Evolutionary conservation across 1,140 invertebrate genomes (phyloP), one percentile per base, ranked within the genome.

Genomic region (Liolophura sinensis): DNA sequence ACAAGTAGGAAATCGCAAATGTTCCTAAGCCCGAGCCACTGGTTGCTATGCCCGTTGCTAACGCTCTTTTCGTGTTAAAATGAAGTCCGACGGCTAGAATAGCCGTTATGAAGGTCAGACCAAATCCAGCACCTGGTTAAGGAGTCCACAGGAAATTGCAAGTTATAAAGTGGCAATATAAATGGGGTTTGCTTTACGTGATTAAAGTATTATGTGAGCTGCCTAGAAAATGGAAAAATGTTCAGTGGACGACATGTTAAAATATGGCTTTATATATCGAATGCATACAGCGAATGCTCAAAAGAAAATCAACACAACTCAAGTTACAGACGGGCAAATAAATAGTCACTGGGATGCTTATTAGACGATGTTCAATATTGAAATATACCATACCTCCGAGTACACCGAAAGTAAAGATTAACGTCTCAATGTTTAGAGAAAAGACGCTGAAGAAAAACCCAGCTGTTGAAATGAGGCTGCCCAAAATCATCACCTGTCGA

Each of bases 41-140:
- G 31, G 79, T 78, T 11, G 93, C 92, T 54, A 97, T 91, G 15
- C 95, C 95, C 0, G 93, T 96, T 0, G 94, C 95, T 48, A 97
- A 83, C 1, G 93, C 93, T 64, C 95, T 85, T 88, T 91, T 93
- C 83, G 90, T 91, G 82, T 94, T 92, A 82, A 97, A 97, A 86
- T 96, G 97, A 84, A 94, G 94, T 11, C 93, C 92, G 3, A 94
- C 91, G 3, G 78, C 74, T 27, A 84, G 75, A 27, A 82, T 75
- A 46, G 78, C 70, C 1, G 94, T 91, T 1, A 96, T 92, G 76
- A 93, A 94, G 74, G 93, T 93, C 52, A 95, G 84, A 67, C 93
- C 91, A 64, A 96, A 84, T 9, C 93, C 94, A 71, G 94, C 91
- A 3, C 93, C 93, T n/a, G 92, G 7, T 83, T 81, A 61, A n/a